These are phyloP conservation scores for Cyphomyrus plagiostoma DNA, from an alignment of 2,113 vertebrate genomes.

Conservation along the genomic window DNA sequence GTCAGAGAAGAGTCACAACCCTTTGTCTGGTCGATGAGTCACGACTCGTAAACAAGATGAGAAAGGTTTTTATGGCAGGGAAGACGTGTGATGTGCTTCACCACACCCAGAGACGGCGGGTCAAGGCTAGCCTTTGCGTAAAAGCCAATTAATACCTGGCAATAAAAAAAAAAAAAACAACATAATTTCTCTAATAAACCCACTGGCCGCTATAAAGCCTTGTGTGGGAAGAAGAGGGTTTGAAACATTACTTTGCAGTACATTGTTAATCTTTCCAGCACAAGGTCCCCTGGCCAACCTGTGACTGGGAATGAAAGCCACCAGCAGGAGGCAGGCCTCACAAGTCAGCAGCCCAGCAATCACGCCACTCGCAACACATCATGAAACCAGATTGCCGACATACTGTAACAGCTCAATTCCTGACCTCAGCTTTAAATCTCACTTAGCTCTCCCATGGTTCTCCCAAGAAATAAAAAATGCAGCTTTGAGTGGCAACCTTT, in stretches of 20 bases:
- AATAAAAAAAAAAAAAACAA: slow-evolving; percentile 11
- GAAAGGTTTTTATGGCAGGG: slow-evolving; percentile 17
- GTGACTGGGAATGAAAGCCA: neutral
- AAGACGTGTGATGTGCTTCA: neutral
- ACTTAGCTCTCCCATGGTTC: neutral
- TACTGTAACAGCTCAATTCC: neutral
- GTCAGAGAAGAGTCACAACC: slow-evolving; percentile 5
- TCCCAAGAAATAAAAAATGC: neutral
- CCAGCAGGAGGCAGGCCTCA: neutral
- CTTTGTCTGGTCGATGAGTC: neutral
- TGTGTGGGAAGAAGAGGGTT: neutral
- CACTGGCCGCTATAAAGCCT: neutral
- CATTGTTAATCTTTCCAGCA: neutral
- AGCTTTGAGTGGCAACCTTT: neutral
- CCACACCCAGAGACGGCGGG: neutral
- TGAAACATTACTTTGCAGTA: neutral
- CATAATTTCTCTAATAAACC: slow-evolving; percentile 2
- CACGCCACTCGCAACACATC: neutral
- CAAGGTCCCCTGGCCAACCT: neutral
- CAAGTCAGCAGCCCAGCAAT: no score
- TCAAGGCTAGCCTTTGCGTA: slow-evolving; percentile 18
- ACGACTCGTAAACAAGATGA: neutral
- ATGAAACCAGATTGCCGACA: neutral
- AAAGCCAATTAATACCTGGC: slow-evolving; percentile 18
- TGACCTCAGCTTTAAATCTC: neutral